phyloP scores from a whole-genome alignment of 2,888 invertebrate species.

The Peribatodes rhomboidaria region DNA sequence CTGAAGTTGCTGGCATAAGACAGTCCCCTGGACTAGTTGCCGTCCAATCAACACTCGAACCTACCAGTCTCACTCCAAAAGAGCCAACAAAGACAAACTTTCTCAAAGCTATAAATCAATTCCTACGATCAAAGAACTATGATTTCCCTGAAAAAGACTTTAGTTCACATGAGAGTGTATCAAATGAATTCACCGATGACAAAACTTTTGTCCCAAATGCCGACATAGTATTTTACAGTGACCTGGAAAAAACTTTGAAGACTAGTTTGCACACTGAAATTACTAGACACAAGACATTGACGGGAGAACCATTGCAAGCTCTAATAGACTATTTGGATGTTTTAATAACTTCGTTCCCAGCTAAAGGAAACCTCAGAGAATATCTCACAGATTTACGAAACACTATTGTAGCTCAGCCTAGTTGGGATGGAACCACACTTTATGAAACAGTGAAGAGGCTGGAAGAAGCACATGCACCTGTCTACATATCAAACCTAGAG shows the following conservation, averaged over 20 bases:
- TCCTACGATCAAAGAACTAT: slow-evolving; percentile 80
- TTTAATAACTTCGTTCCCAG: slow-evolving; percentile 92
- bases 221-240: slow-evolving; percentile 92
- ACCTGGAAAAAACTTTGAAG: slow-evolving; percentile 95
- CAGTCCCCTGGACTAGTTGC: slow-evolving; percentile 86
- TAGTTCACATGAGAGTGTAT: slow-evolving; percentile 7
- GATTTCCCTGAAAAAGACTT: slow-evolving; percentile 66
- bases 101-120: slow-evolving; percentile 82
- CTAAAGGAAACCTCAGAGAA: slow-evolving; percentile 88
- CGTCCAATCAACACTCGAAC: slow-evolving; percentile 71
- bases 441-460: slow-evolving; percentile 83
- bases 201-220: slow-evolving; percentile 52
- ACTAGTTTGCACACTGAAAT: slow-evolving; percentile 95
- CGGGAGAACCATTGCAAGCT: slow-evolving; percentile 90
- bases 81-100: slow-evolving; percentile 76
- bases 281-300: slow-evolving; percentile 89
- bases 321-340: slow-evolving; percentile 91
- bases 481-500: slow-evolving; percentile 82
- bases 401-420: slow-evolving; percentile 77
- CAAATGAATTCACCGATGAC: slow-evolving; percentile 54
- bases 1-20: slow-evolving; percentile 74
- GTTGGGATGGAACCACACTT: slow-evolving; percentile 87
- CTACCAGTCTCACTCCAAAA: slow-evolving; percentile 72
- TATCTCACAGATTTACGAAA: slow-evolving; percentile 88
- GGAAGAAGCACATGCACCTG: slow-evolving; percentile 85